phyloP scores from a whole-genome alignment of 2,888 invertebrate genomes.

The Hyles lineata region DNA sequence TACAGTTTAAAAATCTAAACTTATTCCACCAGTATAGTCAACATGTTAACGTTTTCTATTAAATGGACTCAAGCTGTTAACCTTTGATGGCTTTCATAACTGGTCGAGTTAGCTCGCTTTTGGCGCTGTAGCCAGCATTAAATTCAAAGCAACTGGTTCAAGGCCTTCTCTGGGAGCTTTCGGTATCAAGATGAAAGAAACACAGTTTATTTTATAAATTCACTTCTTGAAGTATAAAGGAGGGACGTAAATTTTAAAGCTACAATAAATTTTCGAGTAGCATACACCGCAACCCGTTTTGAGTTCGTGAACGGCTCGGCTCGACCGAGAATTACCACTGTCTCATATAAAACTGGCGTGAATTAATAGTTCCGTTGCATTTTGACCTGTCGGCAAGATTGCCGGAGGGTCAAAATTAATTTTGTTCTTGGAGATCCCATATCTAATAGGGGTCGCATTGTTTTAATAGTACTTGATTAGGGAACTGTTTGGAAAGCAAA shows the following conservation, averaged over 20 bases:
- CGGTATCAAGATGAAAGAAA: background rate
- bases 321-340: background rate
- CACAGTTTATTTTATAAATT: conserved; percentile 3
- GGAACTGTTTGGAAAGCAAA: no score
- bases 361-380: no score
- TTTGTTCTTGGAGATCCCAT: no score
- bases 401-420: no score
- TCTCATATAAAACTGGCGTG: background rate
- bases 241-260: background rate
- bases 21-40: background rate
- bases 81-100: conserved; percentile 3
- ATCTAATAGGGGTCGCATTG: no score
- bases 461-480: no score
- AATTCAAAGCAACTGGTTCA: conserved; percentile 3
- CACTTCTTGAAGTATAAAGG: conserved; percentile 3
- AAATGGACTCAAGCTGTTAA: background rate
- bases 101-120: background rate
- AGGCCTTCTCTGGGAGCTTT: background rate
- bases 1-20: background rate
- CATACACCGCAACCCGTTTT: background rate
- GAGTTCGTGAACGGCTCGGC: background rate
- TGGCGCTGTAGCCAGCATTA: background rate
- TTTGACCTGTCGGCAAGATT: no score
- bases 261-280: background rate
- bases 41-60: background rate